Conservation (phyloP, 1,140 invertebrate species). For the Tetraneura akinire region DNA sequence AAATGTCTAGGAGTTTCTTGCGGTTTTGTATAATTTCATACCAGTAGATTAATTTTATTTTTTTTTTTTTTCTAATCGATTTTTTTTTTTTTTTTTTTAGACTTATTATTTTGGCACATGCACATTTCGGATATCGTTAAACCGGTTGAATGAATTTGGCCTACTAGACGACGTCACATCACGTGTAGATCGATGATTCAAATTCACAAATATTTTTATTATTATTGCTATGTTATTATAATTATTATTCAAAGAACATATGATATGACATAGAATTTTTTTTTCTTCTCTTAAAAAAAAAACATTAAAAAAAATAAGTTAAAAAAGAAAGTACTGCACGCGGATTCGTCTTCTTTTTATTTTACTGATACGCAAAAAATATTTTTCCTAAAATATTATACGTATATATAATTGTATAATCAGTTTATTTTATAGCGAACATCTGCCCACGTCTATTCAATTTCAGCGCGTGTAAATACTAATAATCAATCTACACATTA, state of each 20-base stretch:
- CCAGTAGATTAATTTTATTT: no score
- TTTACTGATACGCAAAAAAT: constrained; percentile 16
- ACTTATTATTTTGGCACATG: background rate
- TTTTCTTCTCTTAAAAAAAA: background rate
- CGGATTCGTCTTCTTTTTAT: background rate
- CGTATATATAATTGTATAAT: no score
- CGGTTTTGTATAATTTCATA: background rate
- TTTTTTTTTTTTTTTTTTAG: constrained; percentile 1
- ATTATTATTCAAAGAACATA: background rate
- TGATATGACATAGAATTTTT: background rate
- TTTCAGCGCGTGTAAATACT: background rate
- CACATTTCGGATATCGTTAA: background rate
- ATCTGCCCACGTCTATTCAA: background rate
- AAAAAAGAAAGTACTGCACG: background rate
- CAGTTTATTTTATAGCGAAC: background rate
- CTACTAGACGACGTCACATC: background rate
- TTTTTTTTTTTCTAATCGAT: background rate
- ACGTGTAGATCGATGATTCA: background rate
- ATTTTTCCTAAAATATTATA: background rate
- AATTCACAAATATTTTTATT: background rate
- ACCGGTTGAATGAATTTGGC: constrained; percentile 26
- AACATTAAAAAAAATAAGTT: background rate
- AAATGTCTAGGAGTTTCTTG: background rate
- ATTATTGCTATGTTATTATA: background rate
- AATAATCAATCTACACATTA: constrained; percentile 8